A percentile compares a stretch with the other conserved stretches of the same genome.
phyloP scores from a whole-genome alignment of 2,888 invertebrate genomes.

The Macaria liturata region DNA sequence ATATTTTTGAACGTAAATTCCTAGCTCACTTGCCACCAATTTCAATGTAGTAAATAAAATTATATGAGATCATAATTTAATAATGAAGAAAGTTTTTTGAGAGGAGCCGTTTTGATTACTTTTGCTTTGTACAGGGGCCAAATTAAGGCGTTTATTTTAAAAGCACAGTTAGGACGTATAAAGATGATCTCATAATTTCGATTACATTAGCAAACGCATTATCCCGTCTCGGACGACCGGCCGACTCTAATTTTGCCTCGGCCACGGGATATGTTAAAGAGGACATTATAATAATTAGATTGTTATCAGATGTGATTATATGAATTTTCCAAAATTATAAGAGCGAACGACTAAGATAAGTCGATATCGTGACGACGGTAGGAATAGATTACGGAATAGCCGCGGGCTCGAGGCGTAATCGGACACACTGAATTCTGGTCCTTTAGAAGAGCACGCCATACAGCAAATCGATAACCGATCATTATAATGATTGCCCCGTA shows the following conservation, averaged over 20 bases:
- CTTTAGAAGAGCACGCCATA: conserved; percentile 75
- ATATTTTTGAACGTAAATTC: no score
- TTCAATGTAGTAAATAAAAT: no score
- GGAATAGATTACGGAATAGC: conserved; percentile 76
- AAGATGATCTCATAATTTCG: conserved; percentile 75
- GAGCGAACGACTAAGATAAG: conserved; percentile 72
- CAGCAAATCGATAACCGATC: conserved; percentile 79
- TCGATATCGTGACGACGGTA: conserved; percentile 78
- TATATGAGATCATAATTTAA: no score
- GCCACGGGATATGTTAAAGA: conserved; percentile 79
- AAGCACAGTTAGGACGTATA: conserved; percentile 70
- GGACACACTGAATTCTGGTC: conserved; percentile 73
- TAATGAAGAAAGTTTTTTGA: no score
- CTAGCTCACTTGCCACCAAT: no score
- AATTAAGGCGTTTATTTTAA: conserved; percentile 70
- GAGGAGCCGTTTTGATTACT: no score
- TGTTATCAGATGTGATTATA: conserved; percentile 82
- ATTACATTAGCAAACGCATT: conserved; percentile 74
- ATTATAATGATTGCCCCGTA: conserved; percentile 80
- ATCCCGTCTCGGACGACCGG: conserved; percentile 63
- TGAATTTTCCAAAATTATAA: conserved; percentile 80
- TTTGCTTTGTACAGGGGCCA: background rate
- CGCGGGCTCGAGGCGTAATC: conserved; percentile 65
- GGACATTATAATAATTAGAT: conserved; percentile 83
- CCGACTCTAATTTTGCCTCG: conserved; percentile 69